phyloP scores from a whole-genome alignment of 2,113 vertebrate genomes.

The Candoia aspera region DNA sequence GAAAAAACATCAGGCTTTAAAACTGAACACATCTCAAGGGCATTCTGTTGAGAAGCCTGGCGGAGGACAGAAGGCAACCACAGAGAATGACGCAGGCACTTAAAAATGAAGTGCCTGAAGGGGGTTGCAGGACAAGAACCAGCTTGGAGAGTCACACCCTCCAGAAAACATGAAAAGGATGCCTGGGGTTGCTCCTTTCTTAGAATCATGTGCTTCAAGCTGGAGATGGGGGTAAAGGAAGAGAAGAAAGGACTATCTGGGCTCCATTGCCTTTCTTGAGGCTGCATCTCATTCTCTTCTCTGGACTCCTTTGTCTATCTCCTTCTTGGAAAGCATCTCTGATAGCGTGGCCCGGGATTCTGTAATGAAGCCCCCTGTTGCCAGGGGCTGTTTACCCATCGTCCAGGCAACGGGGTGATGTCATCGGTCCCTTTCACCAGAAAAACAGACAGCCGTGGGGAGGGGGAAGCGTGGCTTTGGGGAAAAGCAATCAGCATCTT shows the following conservation, averaged over 20 bases:
- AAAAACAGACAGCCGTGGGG: slow-evolving; percentile 34
- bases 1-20: background rate
- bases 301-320: background rate
- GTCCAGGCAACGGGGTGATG: slow-evolving; percentile 63
- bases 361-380: slow-evolving; percentile 54
- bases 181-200: background rate
- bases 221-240: background rate
- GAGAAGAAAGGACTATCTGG: background rate
- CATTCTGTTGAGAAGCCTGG: background rate
- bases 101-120: background rate
- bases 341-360: slow-evolving; percentile 27
- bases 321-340: background rate
- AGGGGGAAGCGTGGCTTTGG: slow-evolving; percentile 29
- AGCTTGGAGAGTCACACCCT: background rate
- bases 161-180: background rate
- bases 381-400: slow-evolving; percentile 63
- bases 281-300: background rate
- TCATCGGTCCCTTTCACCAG: slow-evolving; percentile 46
- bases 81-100: background rate
- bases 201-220: background rate
- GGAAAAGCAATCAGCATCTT: slow-evolving; percentile 56
- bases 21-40: background rate
- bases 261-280: background rate
- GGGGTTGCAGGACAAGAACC: background rate
- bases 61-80: background rate